Base-by-base conservation (phyloP, 2,888 invertebrate genomes). In the Drosophila incognita region DNA sequence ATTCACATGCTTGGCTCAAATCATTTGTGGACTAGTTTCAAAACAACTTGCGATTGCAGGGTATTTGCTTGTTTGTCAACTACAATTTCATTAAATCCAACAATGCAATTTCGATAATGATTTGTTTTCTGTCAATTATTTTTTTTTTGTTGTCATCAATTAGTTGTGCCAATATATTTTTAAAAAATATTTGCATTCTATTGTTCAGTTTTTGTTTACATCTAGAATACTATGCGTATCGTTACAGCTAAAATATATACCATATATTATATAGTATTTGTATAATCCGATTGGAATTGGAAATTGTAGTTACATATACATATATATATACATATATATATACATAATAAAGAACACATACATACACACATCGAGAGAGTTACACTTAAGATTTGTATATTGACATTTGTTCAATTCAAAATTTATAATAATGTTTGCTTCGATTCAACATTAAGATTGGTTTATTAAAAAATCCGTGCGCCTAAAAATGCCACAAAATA, bases 401-500 rank as follows among this genome's bases (percentile, higher is more conserved):
- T 81, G 79, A 75, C 60, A 57, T 67, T 62, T 81, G 57, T 74
- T 70, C 48, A 68, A 68, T 71, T 57, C 40, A 62, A 48, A 59
- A 58, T 62, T 62, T n/a, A 8, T 40, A 63, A 62, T 58, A 60
- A 60, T 60, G 73, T 48, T 65, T 53, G 40, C 49, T 56, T 74
- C 65, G 56, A 59, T 73, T 76, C 33, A 79, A 84, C 84, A 86
- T 81, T 86, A 62, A 82, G 85, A 80, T 82, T 69, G 42, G 56
- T 69, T 38, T 57, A 54, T 65, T 62, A 63, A 84, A 84, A 82
- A 83, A 76, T 61, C 27, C 68, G 85, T 81, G 87, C 84, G 70
- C 73, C 83, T 80, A 84, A 87, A 85, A 86, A 83, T 83, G 72
- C 61, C 83, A 87, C 82, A 87, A 85, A 86, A 81, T 84, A 81